These are phyloP conservation scores for Anoplolepis gracilipes DNA, from an alignment of 1,140 invertebrate species.

Conservation along the genomic window DNA sequence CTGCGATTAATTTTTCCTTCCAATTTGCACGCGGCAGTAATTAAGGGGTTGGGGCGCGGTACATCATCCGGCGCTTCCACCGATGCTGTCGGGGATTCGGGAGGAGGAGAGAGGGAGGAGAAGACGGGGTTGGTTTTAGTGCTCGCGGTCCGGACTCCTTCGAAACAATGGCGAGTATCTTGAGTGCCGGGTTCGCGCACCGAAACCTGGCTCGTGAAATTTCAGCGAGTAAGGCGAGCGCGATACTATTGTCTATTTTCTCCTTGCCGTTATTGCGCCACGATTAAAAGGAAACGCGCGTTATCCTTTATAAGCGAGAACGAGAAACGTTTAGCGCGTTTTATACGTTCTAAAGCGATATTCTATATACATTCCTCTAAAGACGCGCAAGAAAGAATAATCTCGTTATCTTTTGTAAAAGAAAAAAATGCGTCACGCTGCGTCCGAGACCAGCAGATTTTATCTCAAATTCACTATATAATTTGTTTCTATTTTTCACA, in stretches of 20 bases:
- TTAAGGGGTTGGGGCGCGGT: conserved; percentile 85
- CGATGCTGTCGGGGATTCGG: conserved; percentile 68
- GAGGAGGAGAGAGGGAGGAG: too few species aligned
- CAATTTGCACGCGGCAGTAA: conserved; percentile 87
- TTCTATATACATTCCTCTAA: neutral
- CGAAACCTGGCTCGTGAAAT: conserved; percentile 59
- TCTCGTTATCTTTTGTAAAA: neutral
- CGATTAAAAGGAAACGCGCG: conserved; percentile 13
- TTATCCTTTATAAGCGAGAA: conserved; percentile 29
- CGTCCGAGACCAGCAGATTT: neutral
- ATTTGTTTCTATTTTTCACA: neutral
- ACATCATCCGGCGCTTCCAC: conserved; percentile 82
- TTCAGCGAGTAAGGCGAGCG: conserved; percentile 53
- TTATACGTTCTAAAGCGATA: neutral
- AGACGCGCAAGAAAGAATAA: neutral
- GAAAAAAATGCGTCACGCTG: neutral
- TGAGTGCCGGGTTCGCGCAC: conserved; percentile 68
- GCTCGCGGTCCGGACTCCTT: conserved; percentile 76
- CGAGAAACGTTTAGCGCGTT: neutral
- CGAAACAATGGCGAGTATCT: conserved; percentile 83
- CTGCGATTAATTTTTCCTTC: conserved; percentile 87
- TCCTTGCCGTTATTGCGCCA: conserved; percentile 22
- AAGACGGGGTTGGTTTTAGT: conserved; percentile 70
- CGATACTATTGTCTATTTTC: conserved; percentile 52
- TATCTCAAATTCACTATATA: neutral